These are phyloP conservation scores for Pelosia muscerda DNA, from an alignment of 2,888 invertebrate species.

Conservation along the genomic window DNA sequence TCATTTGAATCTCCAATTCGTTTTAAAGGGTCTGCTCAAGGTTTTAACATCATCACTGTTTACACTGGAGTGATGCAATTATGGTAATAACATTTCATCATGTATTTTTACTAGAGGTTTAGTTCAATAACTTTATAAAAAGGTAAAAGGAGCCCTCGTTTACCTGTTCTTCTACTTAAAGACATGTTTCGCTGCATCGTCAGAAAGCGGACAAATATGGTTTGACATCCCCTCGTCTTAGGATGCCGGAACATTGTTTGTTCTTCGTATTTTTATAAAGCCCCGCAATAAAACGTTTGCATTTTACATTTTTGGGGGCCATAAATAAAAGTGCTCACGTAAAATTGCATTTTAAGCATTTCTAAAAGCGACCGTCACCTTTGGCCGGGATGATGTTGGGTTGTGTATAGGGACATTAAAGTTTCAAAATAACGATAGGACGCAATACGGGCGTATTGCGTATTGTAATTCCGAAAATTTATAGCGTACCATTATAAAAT, in stretches of 20 bases:
- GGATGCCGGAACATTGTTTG: conserved; percentile 82
- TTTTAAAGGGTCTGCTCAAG: conserved; percentile 70
- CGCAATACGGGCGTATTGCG: conserved; percentile 61
- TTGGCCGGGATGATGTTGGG: conserved; percentile 64
- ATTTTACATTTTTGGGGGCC: conserved; percentile 84
- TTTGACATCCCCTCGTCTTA: conserved; percentile 76
- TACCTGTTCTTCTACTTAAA: conserved; percentile 65
- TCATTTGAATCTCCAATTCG: conserved; percentile 81
- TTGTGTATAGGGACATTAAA: conserved; percentile 66
- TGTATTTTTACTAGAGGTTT: conserved; percentile 35
- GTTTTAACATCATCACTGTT: conserved; percentile 64
- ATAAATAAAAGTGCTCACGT: conserved; percentile 82
- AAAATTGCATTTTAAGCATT: conserved; percentile 86
- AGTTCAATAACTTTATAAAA: conserved; percentile 35
- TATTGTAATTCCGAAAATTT: conserved; percentile 69
- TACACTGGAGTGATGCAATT: conserved; percentile 63
- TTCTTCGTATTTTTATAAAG: conserved; percentile 83
- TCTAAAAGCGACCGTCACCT: conserved; percentile 79
- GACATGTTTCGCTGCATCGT: conserved; percentile 64
- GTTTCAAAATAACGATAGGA: conserved; percentile 67
- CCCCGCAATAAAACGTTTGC: conserved; percentile 85
- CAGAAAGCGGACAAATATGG: conserved; percentile 72
- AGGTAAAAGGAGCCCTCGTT: conserved; percentile 33
- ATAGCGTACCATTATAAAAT: conserved; percentile 53
- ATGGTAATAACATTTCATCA: conserved; percentile 51